Base-by-base conservation (phyloP, 2,797 vertebrate genomes). In the Betta splendens region DNA sequence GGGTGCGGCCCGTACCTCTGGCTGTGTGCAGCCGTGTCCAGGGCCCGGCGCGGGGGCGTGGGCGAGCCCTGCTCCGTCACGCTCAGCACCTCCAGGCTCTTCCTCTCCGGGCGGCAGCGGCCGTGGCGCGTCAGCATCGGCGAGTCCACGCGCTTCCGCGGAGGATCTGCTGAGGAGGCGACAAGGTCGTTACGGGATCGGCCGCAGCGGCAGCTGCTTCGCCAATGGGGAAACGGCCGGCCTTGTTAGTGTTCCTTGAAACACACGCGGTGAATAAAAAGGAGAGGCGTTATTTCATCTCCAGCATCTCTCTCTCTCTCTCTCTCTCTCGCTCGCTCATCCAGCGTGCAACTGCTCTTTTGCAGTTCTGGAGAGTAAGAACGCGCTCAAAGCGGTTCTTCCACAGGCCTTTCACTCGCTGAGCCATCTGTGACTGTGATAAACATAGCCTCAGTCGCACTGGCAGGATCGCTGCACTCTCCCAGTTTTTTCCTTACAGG, bases 61-160 rank as follows among this genome's bases (percentile, higher is more conserved):
- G 95, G 95, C 60, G 95, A 96, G 56, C 95, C 94, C 13, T 94
- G 94, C 54, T 97, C 95, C 0, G 94, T 97, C 59, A 96, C 93
- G 57, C 95, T 96, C 42, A 97, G 88, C 6, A 96, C 95, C 82
- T 97, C 95, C 87, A 97, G 92, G 68, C 95, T 96, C 77, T 96
- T 96, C 78, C 95, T 91, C 83, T 97, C 95, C 0, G 95, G 95
- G 46, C 95, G 90, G 25, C 94, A 93, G 72, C 95, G 96, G 33
- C 95, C 95, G 0, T 96, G 94, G 11, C 95, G 92, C 18, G 93
- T 95, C 81, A 97, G 76, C 95, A 97, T 95, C 1, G 95, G 95
- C 2, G 95, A 97, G 82, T 97, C 95, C 3, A 97, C 95, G 0
- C 95, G 92, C 86, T 97, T 97, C 64, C 95, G 85, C 18, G 95